phyloP scores from a whole-genome alignment of 2,113 vertebrate genomes.

The Peromyscus maniculatus region DNA sequence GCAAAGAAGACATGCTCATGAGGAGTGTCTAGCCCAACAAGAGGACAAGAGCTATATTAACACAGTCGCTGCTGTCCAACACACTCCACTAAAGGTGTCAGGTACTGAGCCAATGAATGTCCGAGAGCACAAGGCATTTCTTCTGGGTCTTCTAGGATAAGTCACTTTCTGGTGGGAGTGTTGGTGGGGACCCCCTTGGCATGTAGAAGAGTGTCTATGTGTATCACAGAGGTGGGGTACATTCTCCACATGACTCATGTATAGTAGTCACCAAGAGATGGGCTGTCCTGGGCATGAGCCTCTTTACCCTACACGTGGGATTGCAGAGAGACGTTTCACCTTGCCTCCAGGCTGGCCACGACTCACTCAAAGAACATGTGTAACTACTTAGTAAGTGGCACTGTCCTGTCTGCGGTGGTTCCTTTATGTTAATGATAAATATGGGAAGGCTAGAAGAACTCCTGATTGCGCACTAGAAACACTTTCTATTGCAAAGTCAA shows the following conservation, averaged over 20 bases:
- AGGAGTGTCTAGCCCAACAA: not conserved
- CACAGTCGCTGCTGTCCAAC: not conserved
- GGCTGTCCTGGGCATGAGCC: not conserved
- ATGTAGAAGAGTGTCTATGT: not conserved
- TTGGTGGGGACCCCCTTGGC: not conserved
- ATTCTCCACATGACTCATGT: accelerated
- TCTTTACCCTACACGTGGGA: not conserved
- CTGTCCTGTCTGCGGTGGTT: not conserved
- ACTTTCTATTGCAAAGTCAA: not conserved
- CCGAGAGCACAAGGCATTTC: accelerated
- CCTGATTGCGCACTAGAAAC: not conserved
- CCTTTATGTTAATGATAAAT: not conserved
- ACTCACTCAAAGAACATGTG: not conserved
- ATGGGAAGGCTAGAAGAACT: not conserved
- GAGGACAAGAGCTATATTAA: not conserved
- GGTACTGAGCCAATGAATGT: not conserved
- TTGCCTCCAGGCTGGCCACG: not conserved
- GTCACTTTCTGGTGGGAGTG: not conserved
- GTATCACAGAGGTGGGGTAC: not conserved
- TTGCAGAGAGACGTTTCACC: not conserved
- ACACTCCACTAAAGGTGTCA: not conserved
- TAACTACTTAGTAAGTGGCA: not conserved
- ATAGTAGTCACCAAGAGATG: not conserved
- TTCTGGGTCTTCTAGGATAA: not conserved
- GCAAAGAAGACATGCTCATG: not conserved